Conservation (phyloP, 1,140 invertebrate genomes). For the Venustaconcha ellipsiformis region DNA sequence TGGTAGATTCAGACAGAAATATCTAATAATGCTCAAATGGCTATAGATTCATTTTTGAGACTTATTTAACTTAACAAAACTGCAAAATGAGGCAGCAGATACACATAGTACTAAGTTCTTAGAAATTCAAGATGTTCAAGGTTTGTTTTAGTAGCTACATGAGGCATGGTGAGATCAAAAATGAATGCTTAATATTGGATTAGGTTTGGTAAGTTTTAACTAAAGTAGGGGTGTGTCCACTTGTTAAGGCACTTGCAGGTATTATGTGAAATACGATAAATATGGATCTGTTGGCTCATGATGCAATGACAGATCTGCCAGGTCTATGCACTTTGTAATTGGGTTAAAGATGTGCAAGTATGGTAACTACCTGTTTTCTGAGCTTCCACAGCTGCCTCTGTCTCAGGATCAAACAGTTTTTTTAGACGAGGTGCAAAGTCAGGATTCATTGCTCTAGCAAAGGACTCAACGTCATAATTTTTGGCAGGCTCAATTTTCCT, state of each 20-base stretch:
- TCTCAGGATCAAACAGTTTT: conserved; percentile 67
- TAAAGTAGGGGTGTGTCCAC: not conserved
- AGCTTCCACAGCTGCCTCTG: conserved; percentile 65
- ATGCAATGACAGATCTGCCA: not conserved
- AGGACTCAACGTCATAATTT: conserved; percentile 68
- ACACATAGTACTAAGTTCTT: no score
- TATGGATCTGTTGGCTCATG: not conserved
- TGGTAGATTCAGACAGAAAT: no score
- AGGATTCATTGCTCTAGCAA: conserved; percentile 69
- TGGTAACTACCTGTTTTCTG: conserved; percentile 60
- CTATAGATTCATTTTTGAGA: no score
- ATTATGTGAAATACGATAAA: not conserved
- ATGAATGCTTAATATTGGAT: not conserved
- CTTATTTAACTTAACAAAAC: not conserved
- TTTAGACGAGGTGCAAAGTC: conserved; percentile 68
- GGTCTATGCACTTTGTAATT: not conserved
- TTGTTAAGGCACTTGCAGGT: not conserved
- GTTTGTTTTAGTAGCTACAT: no score
- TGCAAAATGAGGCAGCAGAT: not conserved
- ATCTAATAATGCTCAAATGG: no score
- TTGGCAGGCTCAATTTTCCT: conserved; percentile 65
- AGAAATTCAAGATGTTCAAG: no score
- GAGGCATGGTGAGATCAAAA: no score
- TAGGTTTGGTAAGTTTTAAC: not conserved
- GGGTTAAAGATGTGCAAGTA: not conserved